A percentile compares a stretch with the other conserved stretches of the same genome.
These are phyloP conservation scores for Cosmopolites sordidus DNA, from an alignment of 2,888 invertebrate species.

Conservation along the genomic window DNA sequence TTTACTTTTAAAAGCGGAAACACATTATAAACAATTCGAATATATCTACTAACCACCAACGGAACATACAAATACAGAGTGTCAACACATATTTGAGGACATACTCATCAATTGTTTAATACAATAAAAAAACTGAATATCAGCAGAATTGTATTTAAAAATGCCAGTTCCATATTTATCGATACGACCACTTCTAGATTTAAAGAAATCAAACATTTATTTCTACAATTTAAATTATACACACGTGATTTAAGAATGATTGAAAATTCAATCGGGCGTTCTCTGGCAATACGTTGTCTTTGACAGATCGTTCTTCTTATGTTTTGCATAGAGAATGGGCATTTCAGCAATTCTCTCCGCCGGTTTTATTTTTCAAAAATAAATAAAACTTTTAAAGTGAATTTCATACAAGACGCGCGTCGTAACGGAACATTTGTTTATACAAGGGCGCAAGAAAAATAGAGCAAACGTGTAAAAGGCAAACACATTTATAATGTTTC, in stretches of 20 bases:
- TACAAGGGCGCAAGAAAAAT: too few relatives aligned
- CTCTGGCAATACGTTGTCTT: slow-evolving; percentile 31
- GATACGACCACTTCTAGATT: background rate
- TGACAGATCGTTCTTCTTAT: slow-evolving; percentile 33
- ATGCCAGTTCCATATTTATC: background rate
- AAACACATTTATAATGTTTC: too few relatives aligned
- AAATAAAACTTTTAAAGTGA: background rate
- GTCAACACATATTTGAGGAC: too few relatives aligned
- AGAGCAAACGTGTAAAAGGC: too few relatives aligned
- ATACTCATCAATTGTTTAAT: too few relatives aligned
- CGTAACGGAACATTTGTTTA: too few relatives aligned
- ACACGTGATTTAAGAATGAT: slow-evolving; percentile 38
- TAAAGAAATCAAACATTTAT: slow-evolving; percentile 18
- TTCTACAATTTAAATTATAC: slow-evolving; percentile 36
- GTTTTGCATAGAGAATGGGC: slow-evolving; percentile 18
- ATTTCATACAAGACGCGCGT: background rate
- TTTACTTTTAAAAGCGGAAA: too few relatives aligned
- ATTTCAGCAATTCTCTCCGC: slow-evolving; percentile 3
- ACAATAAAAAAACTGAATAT: too few relatives aligned
- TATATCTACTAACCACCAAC: too few relatives aligned
- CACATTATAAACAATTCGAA: too few relatives aligned
- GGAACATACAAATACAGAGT: too few relatives aligned
- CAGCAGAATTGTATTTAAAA: too few relatives aligned
- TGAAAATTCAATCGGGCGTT: slow-evolving; percentile 38
- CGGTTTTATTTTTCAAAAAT: background rate